Conservation (phyloP, 2,797 vertebrate species). For the Oreortyx pictus region DNA sequence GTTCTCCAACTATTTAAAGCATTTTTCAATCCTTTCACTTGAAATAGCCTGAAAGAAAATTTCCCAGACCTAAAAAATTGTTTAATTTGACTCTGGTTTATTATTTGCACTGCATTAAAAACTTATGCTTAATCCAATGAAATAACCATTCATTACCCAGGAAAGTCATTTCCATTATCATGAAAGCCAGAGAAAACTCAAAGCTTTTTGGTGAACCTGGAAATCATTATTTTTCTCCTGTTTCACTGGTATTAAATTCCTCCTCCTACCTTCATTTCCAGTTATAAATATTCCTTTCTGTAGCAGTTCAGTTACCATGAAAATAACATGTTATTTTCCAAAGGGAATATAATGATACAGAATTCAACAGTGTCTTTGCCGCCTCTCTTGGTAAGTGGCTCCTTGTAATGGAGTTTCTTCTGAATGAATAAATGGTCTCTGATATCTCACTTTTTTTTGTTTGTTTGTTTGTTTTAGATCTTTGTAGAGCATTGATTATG, state of each 20-base stretch:
- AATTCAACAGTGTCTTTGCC: neutral
- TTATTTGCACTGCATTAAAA: neutral
- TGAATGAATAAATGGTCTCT: neutral
- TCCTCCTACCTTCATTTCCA: conserved; percentile 17
- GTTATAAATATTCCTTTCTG: conserved; percentile 2
- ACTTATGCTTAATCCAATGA: neutral
- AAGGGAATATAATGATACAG: neutral
- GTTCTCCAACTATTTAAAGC: neutral
- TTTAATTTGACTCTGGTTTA: neutral
- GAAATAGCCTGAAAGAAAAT: neutral
- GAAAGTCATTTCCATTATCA: neutral
- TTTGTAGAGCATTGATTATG: neutral
- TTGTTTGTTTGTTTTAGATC: neutral
- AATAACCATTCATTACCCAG: neutral
- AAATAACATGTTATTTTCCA: neutral
- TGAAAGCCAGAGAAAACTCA: neutral
- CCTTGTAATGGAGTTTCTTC: neutral
- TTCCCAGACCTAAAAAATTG: neutral
- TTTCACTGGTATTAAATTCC: neutral
- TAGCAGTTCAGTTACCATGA: conserved; percentile 8
- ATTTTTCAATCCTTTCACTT: neutral
- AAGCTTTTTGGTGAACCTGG: conserved; percentile 5
- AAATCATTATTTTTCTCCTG: conserved; percentile 22
- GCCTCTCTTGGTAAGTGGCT: neutral
- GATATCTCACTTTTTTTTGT: neutral